Conservation (phyloP, 2,797 vertebrate species). For the Basileuterus tristriatus region DNA sequence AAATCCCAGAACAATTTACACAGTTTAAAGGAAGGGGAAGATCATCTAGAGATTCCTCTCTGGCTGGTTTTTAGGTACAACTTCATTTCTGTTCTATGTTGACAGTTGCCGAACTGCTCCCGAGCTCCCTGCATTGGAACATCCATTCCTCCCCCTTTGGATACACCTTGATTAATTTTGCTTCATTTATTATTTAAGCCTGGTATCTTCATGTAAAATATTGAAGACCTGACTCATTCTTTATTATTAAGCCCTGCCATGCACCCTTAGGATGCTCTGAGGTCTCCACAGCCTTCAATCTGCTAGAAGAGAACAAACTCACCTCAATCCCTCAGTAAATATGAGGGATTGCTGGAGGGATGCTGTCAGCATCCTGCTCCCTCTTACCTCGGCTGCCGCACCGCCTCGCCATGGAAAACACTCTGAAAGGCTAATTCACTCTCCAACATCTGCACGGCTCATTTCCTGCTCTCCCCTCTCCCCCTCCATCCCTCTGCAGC, state of each 20-base stretch:
- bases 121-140: not conserved
- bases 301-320: slow-evolving; percentile 47
- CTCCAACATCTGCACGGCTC: slow-evolving; percentile 46
- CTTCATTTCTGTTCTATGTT: not conserved
- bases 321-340: slow-evolving; percentile 55
- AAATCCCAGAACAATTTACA: not conserved
- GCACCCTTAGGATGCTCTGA: slow-evolving; percentile 24
- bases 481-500: not conserved
- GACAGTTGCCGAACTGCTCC: not conserved
- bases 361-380: slow-evolving; percentile 34
- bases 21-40: not conserved
- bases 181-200: slow-evolving; percentile 61
- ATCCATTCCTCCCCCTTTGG: not conserved
- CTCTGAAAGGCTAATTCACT: slow-evolving; percentile 60
- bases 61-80: not conserved
- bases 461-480: slow-evolving; percentile 45
- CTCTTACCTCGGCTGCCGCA: not conserved
- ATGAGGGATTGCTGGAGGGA: slow-evolving; percentile 56
- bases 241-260: slow-evolving; percentile 51
- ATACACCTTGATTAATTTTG: slow-evolving; percentile 59
- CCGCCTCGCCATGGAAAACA: not conserved
- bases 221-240: slow-evolving; percentile 51
- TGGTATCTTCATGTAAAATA: slow-evolving; percentile 7
- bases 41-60: not conserved
- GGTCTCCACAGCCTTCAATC: slow-evolving; percentile 43